Conservation (phyloP, 1,140 invertebrate genomes). For the Ladona fulva region DNA sequence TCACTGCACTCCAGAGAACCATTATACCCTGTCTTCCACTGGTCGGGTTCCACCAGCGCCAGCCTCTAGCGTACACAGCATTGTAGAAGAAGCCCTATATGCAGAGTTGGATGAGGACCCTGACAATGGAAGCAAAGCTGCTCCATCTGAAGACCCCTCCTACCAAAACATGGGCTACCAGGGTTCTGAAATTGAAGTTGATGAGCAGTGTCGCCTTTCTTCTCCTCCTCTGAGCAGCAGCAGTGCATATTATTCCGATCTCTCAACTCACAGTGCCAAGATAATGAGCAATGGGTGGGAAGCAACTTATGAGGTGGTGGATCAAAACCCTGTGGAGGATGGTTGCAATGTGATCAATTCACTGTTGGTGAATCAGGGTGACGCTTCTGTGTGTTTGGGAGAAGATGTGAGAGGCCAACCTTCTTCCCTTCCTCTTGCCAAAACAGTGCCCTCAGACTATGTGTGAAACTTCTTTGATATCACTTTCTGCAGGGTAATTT, state of each 20-base stretch:
- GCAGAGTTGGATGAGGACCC: constrained; percentile 49
- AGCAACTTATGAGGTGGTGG: constrained; percentile 46
- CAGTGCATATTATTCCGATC: constrained; percentile 59
- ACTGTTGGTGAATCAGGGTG: neutral
- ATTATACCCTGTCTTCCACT: constrained; percentile 43
- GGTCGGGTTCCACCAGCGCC: neutral
- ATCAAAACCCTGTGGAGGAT: constrained; percentile 26
- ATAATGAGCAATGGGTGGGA: constrained; percentile 34
- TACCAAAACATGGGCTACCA: constrained; percentile 62
- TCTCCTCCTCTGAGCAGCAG: constrained; percentile 37
- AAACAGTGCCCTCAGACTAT: constrained; percentile 49
- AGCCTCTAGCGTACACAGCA: neutral
- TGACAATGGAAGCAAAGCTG: neutral
- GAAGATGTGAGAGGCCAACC: neutral
- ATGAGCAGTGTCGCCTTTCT: neutral
- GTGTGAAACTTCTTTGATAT: constrained; percentile 41
- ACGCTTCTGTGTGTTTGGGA: neutral
- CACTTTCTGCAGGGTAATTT: too few relatives aligned
- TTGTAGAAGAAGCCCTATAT: constrained; percentile 50
- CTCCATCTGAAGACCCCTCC: constrained; percentile 39
- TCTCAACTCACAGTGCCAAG: constrained; percentile 31
- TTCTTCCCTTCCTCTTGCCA: neutral
- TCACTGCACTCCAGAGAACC: constrained; percentile 44
- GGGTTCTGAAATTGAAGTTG: constrained; percentile 49
- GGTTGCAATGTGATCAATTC: constrained; percentile 20